Evolutionary conservation across 1,140 invertebrate species (phyloP).

Genomic region (Penaeus japonicus): DNA sequence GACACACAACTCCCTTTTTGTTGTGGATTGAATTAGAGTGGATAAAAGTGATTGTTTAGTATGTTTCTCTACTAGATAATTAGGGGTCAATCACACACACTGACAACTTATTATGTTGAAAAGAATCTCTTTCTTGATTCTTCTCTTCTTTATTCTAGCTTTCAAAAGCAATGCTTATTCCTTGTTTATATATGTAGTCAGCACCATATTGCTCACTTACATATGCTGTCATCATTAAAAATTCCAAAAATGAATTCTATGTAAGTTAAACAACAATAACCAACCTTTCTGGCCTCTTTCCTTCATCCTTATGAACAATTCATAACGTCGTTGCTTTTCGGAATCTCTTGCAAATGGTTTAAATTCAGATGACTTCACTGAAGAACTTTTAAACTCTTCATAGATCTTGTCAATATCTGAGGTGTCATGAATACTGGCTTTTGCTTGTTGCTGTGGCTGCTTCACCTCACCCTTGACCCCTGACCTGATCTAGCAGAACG

Average conservation of each 20-base stretch:
- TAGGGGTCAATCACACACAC: too few relatives aligned
- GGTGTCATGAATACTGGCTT: not conserved
- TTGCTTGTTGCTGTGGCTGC: not conserved
- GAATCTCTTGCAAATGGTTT: conserved; percentile 75
- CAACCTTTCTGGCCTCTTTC: conserved; percentile 67
- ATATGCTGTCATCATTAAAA: not conserved
- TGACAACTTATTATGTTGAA: too few relatives aligned
- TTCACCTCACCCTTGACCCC: conserved; percentile 10
- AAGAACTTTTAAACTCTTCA: conserved; percentile 42
- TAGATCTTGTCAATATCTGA: conserved; percentile 37
- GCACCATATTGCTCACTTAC: too few relatives aligned
- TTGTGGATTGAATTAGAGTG: too few relatives aligned
- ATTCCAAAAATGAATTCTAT: conserved; percentile 12
- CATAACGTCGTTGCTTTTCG: conserved; percentile 81
- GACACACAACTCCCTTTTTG: too few relatives aligned
- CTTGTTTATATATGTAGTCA: not conserved
- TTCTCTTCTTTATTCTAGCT: too few relatives aligned
- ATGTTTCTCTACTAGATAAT: too few relatives aligned
- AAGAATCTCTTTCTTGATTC: too few relatives aligned
- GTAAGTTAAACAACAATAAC: too few relatives aligned
- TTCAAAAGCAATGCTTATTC: not conserved
- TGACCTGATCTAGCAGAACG: conserved; percentile 22
- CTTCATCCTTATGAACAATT: conserved; percentile 72
- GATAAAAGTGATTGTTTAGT: too few relatives aligned
- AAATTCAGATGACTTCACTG: conserved; percentile 14